phyloP scores from a whole-genome alignment of 2,888 invertebrate genomes.

The Nymphalis polychloros region DNA sequence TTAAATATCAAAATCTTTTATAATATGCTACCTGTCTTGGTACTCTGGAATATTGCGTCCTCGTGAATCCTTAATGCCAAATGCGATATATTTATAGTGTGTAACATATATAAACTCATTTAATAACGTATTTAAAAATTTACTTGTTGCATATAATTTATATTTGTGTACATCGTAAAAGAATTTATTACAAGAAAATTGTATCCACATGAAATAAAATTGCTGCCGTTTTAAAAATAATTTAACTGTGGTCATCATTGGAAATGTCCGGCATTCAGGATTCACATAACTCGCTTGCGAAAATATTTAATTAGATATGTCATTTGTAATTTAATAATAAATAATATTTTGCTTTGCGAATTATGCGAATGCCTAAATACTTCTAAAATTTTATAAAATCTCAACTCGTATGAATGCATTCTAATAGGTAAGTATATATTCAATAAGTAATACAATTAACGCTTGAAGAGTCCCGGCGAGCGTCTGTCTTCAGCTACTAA shows the following conservation, averaged over 20 bases:
- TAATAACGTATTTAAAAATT: background rate
- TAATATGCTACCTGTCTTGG: background rate
- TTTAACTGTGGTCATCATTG: slow-evolving; percentile 48
- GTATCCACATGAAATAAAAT: slow-evolving; percentile 50
- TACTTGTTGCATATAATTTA: slow-evolving; percentile 13
- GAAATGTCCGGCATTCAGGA: slow-evolving; percentile 74
- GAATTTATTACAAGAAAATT: slow-evolving; percentile 57
- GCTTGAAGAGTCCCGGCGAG: slow-evolving; percentile 45
- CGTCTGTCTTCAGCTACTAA: slow-evolving; percentile 62
- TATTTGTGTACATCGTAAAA: slow-evolving; percentile 50
- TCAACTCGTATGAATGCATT: background rate
- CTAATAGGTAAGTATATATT: slow-evolving; percentile 2
- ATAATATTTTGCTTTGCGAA: slow-evolving; percentile 56
- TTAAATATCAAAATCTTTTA: no score
- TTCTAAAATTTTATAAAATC: background rate
- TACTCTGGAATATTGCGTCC: slow-evolving; percentile 63
- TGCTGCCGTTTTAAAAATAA: slow-evolving; percentile 56
- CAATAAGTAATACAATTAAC: slow-evolving; percentile 4
- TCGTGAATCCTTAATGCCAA: slow-evolving; percentile 78
- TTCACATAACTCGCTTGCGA: slow-evolving; percentile 75
- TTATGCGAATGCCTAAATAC: slow-evolving; percentile 60
- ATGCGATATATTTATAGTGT: slow-evolving; percentile 7
- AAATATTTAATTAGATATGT: slow-evolving; percentile 30
- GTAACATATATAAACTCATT: background rate
- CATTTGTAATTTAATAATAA: slow-evolving; percentile 37